These are phyloP conservation scores for Diorhabda elongata DNA, from an alignment of 1,140 invertebrate genomes.

Conservation along the genomic window DNA sequence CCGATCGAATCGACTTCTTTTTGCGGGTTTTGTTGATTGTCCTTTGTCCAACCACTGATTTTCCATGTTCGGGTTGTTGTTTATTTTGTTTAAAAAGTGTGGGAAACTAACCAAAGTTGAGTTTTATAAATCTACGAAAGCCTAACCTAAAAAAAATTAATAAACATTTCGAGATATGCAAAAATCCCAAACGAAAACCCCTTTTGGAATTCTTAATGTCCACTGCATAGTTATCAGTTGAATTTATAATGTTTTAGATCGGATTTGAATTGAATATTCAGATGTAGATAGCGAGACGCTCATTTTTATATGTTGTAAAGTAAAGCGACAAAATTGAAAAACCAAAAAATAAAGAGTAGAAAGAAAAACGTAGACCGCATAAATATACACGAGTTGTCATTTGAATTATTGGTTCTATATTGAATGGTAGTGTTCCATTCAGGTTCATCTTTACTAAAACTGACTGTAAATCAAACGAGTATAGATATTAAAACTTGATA, in stretches of 20 bases:
- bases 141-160: too few relatives aligned
- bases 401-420: conserved; percentile 13
- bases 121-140: too few relatives aligned
- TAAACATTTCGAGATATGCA: too few relatives aligned
- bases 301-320: conserved; percentile 3
- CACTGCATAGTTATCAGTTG: neutral
- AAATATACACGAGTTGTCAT: neutral
- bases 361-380: neutral
- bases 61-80: too few relatives aligned
- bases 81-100: too few relatives aligned
- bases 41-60: too few relatives aligned
- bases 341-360: neutral
- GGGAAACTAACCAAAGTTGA: too few relatives aligned
- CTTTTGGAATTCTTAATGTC: neutral
- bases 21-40: too few relatives aligned
- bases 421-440: conserved; percentile 12
- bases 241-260: neutral
- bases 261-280: conserved; percentile 1
- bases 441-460: conserved; percentile 5
- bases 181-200: too few relatives aligned
- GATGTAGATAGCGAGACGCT: neutral
- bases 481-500: conserved; percentile 13
- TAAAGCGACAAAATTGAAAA: conserved; percentile 1
- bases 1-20: too few relatives aligned
- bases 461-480: conserved; percentile 6